These are phyloP conservation scores for Aleiodes testaceus DNA, from an alignment of 2,888 invertebrate genomes.

Conservation along the genomic window DNA sequence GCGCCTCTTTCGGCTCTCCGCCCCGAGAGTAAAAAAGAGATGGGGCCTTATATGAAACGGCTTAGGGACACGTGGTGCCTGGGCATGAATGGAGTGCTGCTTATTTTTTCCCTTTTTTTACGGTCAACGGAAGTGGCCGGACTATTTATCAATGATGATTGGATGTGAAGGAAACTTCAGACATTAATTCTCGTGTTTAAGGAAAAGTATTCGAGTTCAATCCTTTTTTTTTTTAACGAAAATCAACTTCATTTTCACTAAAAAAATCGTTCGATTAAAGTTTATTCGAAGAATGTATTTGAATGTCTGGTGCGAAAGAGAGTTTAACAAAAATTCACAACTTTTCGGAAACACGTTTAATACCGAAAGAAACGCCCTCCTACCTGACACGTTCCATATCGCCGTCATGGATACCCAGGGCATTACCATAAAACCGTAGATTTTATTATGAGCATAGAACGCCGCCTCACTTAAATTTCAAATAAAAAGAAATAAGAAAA, in stretches of 20 bases:
- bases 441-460: slow-evolving; percentile 67
- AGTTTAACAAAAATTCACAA: slow-evolving; percentile 50
- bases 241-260: no score
- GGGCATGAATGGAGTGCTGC: slow-evolving; percentile 20
- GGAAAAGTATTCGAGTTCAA: no score
- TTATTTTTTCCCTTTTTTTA: slow-evolving; percentile 12
- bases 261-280: no score
- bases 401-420: slow-evolving; percentile 55
- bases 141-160: slow-evolving; percentile 25
- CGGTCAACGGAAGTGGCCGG: slow-evolving; percentile 26
- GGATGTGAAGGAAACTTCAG: background rate
- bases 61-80: slow-evolving; percentile 32
- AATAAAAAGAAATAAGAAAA: slow-evolving; percentile 2
- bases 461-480: slow-evolving; percentile 40
- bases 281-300: no score
- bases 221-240: no score
- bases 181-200: no score
- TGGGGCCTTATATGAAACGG: slow-evolving; percentile 54
- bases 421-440: slow-evolving; percentile 69
- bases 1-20: slow-evolving; percentile 49
- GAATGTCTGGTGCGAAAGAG: slow-evolving; percentile 38
- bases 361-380: slow-evolving; percentile 46
- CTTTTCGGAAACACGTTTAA: slow-evolving; percentile 41
- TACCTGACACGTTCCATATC: slow-evolving; percentile 55
- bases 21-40: slow-evolving; percentile 49